Evolutionary conservation across 2,888 invertebrate genomes (phyloP).

Genomic region (Andrena fulva): DNA sequence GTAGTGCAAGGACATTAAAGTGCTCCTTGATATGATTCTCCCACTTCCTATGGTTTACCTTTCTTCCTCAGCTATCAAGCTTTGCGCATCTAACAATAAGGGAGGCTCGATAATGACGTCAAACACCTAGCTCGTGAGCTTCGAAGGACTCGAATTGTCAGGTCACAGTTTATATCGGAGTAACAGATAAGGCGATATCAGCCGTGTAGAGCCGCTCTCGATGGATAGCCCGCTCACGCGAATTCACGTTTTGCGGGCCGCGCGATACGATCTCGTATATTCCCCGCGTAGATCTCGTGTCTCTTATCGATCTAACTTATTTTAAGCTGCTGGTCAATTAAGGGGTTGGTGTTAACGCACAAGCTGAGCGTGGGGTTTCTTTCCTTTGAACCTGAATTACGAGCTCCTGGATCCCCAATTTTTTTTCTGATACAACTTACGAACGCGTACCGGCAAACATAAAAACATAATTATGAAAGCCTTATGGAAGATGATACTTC

Average conservation of each 20-base stretch:
- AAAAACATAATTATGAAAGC: not conserved
- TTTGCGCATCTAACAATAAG: not conserved
- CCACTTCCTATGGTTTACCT: not conserved
- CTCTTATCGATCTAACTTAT: slow-evolving; percentile 65
- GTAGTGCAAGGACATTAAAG: too few relatives aligned
- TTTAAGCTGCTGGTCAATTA: slow-evolving; percentile 65
- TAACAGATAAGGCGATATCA: slow-evolving; percentile 63
- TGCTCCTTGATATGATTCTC: not conserved
- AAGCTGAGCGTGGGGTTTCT: slow-evolving; percentile 15
- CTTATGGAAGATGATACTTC: slow-evolving; percentile 14
- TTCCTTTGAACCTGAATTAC: slow-evolving; percentile 1
- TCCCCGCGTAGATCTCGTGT: slow-evolving; percentile 57
- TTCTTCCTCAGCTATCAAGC: not conserved
- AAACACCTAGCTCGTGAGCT: slow-evolving; percentile 36
- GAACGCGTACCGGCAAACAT: not conserved
- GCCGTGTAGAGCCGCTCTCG: slow-evolving; percentile 39
- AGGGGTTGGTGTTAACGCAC: slow-evolving; percentile 47
- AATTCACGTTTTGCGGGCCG: slow-evolving; percentile 68
- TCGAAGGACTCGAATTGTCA: slow-evolving; percentile 44
- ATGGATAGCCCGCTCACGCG: slow-evolving; percentile 59
- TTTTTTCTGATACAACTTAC: slow-evolving; percentile 2
- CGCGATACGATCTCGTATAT: slow-evolving; percentile 65
- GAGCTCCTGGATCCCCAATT: slow-evolving; percentile 8
- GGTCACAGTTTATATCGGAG: slow-evolving; percentile 62
- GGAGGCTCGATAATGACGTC: slow-evolving; percentile 40